A percentile compares a stretch with the other conserved stretches of the same genome.
Conservation (phyloP, 2,888 invertebrate species). For the Timema podura region DNA sequence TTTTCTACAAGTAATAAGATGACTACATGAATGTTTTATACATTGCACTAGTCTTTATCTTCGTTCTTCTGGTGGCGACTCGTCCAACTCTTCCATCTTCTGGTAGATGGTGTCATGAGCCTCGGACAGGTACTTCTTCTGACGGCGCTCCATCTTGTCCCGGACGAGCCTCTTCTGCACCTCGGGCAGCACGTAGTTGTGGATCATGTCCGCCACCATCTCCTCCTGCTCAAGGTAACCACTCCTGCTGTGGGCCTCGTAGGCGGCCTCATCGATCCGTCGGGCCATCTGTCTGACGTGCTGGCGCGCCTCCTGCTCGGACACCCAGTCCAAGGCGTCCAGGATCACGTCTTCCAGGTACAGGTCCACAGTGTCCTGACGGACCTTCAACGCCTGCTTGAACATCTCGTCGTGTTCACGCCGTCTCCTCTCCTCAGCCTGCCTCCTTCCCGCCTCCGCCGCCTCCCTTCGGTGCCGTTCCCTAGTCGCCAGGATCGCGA, state of each 20-base stretch:
- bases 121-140: conserved; percentile 43
- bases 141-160: conserved; percentile 42
- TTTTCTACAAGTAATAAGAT: too few species aligned
- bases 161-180: conserved; percentile 47
- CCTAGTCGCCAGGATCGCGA: conserved; percentile 71
- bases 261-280: conserved; percentile 54
- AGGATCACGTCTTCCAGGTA: conserved; percentile 61
- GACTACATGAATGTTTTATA: too few species aligned
- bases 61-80: too few species aligned
- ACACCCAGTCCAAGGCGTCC: conserved; percentile 55
- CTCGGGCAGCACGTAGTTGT: conserved; percentile 56
- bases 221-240: conserved; percentile 50
- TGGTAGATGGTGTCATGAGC: conserved; percentile 46
- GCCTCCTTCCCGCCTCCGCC: conserved; percentile 71
- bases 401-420: conserved; percentile 77
- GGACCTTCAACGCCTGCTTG: conserved; percentile 59
- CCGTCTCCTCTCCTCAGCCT: conserved; percentile 67
- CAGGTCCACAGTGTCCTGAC: conserved; percentile 57
- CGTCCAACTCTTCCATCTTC: too few species aligned
- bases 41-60: too few species aligned
- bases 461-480: conserved; percentile 74
- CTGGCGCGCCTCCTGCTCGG: conserved; percentile 52
- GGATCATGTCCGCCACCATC: conserved; percentile 54
- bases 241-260: conserved; percentile 44
- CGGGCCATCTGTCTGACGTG: conserved; percentile 53